Conservation (phyloP, 1,140 invertebrate genomes). For the Tetranychus urticae region DNA sequence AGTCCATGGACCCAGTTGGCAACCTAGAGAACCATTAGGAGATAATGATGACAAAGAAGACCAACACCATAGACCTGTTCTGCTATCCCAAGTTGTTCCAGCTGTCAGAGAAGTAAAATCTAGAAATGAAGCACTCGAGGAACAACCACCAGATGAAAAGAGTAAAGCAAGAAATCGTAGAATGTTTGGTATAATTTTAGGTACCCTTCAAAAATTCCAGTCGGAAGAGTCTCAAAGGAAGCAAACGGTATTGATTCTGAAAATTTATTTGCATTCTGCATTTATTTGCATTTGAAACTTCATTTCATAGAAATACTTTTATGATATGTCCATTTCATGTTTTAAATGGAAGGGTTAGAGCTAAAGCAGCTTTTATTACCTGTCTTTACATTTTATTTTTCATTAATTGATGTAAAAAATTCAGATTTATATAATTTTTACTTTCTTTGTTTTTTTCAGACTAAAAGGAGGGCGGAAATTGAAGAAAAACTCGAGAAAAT, state of each 20-base stretch:
- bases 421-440: not conserved
- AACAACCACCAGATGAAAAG: slow-evolving; percentile 56
- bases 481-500: slow-evolving; percentile 81
- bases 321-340: no score
- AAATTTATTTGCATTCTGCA: not conserved
- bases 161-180: slow-evolving; percentile 57
- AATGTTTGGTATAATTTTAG: slow-evolving; percentile 81
- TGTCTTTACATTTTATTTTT: slow-evolving; percentile 6
- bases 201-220: slow-evolving; percentile 80
- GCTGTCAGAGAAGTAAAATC: slow-evolving; percentile 21
- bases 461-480: slow-evolving; percentile 57
- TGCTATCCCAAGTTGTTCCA: not conserved
- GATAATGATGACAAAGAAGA: no score
- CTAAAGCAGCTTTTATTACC: no score
- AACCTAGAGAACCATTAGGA: no score
- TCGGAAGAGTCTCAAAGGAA: slow-evolving; percentile 74
- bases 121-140: slow-evolving; percentile 47
- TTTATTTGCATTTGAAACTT: not conserved
- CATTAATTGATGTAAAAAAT: slow-evolving; percentile 6
- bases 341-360: no score
- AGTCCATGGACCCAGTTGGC: no score
- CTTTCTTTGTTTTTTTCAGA: slow-evolving; percentile 26
- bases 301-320: no score
- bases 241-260: slow-evolving; percentile 24
- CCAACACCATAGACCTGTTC: not conserved